phyloP scores from a whole-genome alignment of 2,797 vertebrate genomes.

The Synanceia verrucosa region DNA sequence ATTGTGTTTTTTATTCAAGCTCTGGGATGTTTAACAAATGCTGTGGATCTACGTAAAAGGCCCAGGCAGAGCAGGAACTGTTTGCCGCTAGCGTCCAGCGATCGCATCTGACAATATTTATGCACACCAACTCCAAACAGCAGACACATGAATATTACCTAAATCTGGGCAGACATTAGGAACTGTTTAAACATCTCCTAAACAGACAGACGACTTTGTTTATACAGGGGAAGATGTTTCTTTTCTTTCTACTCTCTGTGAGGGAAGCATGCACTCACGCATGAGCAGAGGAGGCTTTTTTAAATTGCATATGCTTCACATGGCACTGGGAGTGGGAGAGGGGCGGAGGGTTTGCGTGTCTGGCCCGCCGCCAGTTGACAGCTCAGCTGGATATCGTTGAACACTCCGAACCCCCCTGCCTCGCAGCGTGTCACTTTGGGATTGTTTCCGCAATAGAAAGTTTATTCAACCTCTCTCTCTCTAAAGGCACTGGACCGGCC shows the following conservation, averaged over 20 bases:
- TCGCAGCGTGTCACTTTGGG: conserved; percentile 90
- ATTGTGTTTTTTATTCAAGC: conserved; percentile 21
- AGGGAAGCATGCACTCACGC: conserved; percentile 81
- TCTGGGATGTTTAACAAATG: conserved; percentile 53
- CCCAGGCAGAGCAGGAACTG: conserved; percentile 46
- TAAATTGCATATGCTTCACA: conserved; percentile 87
- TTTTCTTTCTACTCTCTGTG: conserved; percentile 68
- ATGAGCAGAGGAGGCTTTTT: conserved; percentile 81
- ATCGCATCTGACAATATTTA: conserved; percentile 79
- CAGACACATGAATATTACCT: conserved; percentile 69
- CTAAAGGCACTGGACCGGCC: conserved; percentile 84
- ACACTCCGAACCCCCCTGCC: conserved; percentile 86
- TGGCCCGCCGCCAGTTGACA: conserved; percentile 92
- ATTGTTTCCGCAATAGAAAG: conserved; percentile 93
- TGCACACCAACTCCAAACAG: conserved; percentile 63
- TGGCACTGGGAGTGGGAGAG: conserved; percentile 74
- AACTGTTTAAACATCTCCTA: conserved; percentile 76
- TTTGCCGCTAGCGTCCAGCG: conserved; percentile 49
- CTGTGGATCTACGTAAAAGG: conserved; percentile 23
- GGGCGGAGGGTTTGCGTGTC: conserved; percentile 86
- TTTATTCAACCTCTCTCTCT: conserved; percentile 95
- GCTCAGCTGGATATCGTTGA: conserved; percentile 95
- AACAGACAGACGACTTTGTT: conserved; percentile 79
- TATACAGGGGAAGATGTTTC: conserved; percentile 74
- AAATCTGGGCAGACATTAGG: conserved; percentile 73